phyloP scores from a whole-genome alignment of 2,888 invertebrate species.

The Azorinus chamasolen region DNA sequence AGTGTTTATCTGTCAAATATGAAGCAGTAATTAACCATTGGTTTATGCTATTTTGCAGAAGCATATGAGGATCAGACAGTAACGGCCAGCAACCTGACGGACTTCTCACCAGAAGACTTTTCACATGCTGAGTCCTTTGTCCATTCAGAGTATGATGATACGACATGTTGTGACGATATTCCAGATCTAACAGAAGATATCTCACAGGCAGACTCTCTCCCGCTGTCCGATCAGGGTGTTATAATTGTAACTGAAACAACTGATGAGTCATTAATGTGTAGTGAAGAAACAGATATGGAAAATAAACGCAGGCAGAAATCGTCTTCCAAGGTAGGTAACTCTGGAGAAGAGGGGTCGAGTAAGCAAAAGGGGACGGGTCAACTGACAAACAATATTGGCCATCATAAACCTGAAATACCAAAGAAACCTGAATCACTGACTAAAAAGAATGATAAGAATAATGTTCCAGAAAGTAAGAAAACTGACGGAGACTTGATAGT shows the following conservation, averaged over 20 bases:
- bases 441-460: constrained; percentile 5
- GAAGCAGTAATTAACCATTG: too few species aligned
- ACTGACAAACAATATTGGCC: constrained; percentile 25
- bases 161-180: constrained; percentile 62
- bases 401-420: constrained; percentile 65
- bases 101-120: constrained; percentile 47
- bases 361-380: constrained; percentile 9
- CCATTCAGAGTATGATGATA: constrained; percentile 51
- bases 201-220: constrained; percentile 61
- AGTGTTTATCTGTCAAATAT: too few species aligned
- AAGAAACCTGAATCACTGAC: constrained; percentile 56
- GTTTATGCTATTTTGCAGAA: too few species aligned
- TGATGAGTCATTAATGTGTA: constrained; percentile 40
- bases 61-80: constrained; percentile 1
- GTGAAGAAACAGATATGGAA: constrained; percentile 51
- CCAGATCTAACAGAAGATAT: constrained; percentile 60
- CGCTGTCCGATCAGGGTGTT: constrained; percentile 35
- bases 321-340: constrained; percentile 30
- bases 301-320: constrained; percentile 21
- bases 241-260: constrained; percentile 43
- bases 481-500: constrained; percentile 44
- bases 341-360: constrained; percentile 12
- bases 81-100: constrained; percentile 11
- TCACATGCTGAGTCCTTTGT: constrained; percentile 54
- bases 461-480: background rate